Conservation (phyloP, 1,140 invertebrate genomes). For the Euglossa dilemma region DNA sequence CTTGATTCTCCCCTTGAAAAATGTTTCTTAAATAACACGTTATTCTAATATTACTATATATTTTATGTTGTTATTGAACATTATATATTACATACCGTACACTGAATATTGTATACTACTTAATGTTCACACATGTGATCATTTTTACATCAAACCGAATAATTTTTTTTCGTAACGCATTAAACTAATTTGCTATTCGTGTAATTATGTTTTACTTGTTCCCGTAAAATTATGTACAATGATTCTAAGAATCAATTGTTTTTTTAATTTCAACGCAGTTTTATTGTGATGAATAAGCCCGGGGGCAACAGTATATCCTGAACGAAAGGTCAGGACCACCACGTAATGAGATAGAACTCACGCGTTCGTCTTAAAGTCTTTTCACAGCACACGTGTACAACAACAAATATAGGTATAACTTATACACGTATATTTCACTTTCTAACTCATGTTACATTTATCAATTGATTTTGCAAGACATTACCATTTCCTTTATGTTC, state of each 20-base stretch:
- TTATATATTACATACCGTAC: not conserved
- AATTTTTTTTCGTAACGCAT: not conserved
- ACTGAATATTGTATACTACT: not conserved
- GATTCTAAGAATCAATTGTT: not conserved
- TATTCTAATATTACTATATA: not conserved
- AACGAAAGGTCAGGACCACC: constrained; percentile 66
- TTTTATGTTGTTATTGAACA: not conserved
- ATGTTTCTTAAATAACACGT: not conserved
- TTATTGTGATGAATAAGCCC: constrained; percentile 30
- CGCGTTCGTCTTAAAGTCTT: constrained; percentile 11
- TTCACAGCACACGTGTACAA: constrained; percentile 1
- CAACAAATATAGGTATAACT: constrained; percentile 20
- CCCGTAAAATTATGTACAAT: not conserved
- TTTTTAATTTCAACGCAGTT: constrained; percentile 12
- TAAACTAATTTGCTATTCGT: not conserved
- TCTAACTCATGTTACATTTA: constrained; percentile 42
- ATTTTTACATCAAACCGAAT: not conserved
- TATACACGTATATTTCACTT: constrained; percentile 40
- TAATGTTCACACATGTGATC: too few species aligned
- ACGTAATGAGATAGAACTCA: constrained; percentile 21
- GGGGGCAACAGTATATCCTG: constrained; percentile 54
- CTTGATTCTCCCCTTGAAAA: not conserved
- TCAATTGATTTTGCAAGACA: not conserved
- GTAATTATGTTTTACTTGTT: not conserved
- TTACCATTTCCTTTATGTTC: not conserved